Evolutionary conservation across 2,888 invertebrate genomes (phyloP).

Genomic region (Agriopis leucophaearia): DNA sequence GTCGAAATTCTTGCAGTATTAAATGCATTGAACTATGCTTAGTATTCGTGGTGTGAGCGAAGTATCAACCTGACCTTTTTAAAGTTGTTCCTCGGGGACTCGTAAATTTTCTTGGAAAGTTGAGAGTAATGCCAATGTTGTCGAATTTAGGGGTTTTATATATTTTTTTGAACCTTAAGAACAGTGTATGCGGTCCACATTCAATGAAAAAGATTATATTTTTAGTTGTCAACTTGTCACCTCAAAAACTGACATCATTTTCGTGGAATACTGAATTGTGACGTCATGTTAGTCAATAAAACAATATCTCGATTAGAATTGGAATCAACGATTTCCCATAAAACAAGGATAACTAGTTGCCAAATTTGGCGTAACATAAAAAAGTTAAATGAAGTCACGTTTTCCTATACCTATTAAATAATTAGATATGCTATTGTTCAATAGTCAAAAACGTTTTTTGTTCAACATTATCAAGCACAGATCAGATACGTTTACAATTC

Average conservation of each 20-base stretch:
- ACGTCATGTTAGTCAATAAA: not conserved
- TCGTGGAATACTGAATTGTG: not conserved
- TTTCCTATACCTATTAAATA: conserved; percentile 40
- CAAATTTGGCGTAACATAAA: conserved; percentile 18
- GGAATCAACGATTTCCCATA: conserved; percentile 15
- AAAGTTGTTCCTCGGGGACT: conserved; percentile 1
- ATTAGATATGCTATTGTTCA: conserved; percentile 42
- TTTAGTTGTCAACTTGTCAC: too few species aligned
- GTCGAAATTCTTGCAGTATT: not conserved
- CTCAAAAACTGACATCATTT: too few species aligned
- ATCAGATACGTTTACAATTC: conserved; percentile 55
- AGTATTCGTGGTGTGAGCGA: not conserved
- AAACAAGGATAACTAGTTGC: conserved; percentile 24
- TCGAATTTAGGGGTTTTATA: not conserved
- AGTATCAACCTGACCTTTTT: conserved; percentile 12
- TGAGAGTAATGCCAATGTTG: not conserved
- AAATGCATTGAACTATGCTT: not conserved
- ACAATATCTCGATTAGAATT: not conserved
- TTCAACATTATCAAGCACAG: conserved; percentile 42
- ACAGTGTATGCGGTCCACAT: too few species aligned
- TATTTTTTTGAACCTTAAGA: not conserved
- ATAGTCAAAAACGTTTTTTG: conserved; percentile 39
- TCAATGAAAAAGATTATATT: too few species aligned
- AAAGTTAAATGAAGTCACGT: conserved; percentile 28
- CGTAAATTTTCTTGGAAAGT: not conserved